Evolutionary conservation across 2,797 vertebrate genomes (phyloP), one percentile per base, ranked within the genome.

Genomic region (Chaetophractus vellerosus): DNA sequence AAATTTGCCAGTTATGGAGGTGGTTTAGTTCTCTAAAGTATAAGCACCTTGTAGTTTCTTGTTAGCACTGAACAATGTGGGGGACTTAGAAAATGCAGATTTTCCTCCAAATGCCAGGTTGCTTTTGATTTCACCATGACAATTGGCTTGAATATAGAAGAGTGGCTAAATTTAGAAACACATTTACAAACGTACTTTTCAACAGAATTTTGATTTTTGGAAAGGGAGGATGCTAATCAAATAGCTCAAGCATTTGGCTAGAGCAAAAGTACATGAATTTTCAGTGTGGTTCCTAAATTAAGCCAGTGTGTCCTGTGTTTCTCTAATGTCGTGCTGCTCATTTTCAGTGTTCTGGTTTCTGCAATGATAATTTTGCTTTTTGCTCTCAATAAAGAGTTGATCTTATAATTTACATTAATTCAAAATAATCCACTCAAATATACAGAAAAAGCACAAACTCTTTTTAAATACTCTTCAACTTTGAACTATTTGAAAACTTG

Each of bases 251-350:
- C 9, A 0, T 2, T 18, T 15, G 61, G 7, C 15, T 4, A 0
- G 11, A 3, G 2, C 3, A 0, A 15, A 45, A 2, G 0, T 5
- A 0, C 1, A 0, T 7, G 9, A 11, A 1, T 10, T 6, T 5
- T 33, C 9, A 0, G 15, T 0, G 0, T 9, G 0, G 2, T 4
- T 28, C 52, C 72, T 4, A 0, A 45, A 19, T 9, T 83, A 6
- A 38, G 38, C 19, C 9, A 36, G 9, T 1, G 10, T 2, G 8
- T 64, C 5, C 23, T 5, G 8, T 4, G 14, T 7, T n/a, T 38
- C 64, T 23, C 63, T 26, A 0, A 12, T 12, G 26, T 31, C 83
- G 69, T 26, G 1, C 2, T 1, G 4, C 0, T 1, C 33, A 0
- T 26, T 3, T 7, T 12, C 4, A 0, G 3, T 5, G 31, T 45